Conservation (phyloP, 2,888 invertebrate species). For the Limnephilus auricula region DNA sequence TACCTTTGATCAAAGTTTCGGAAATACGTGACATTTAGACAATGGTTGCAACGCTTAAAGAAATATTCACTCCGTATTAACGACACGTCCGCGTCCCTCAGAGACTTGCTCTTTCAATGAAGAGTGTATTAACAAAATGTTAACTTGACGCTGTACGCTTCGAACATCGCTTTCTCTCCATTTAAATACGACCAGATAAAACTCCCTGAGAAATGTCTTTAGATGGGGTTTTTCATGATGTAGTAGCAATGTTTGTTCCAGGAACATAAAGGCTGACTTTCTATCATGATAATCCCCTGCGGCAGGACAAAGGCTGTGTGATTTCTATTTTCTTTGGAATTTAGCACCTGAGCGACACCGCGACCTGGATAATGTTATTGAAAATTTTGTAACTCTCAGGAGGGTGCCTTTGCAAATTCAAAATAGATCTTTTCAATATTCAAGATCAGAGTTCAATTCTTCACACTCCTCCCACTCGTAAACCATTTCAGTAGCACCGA, state of each 20-base stretch:
- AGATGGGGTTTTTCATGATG: neutral
- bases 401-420: neutral
- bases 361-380: neutral
- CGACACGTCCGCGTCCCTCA: neutral
- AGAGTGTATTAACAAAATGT: too few species aligned
- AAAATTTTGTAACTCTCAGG: neutral
- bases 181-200: neutral
- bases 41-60: neutral
- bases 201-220: neutral
- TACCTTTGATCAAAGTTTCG: too few species aligned
- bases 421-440: neutral
- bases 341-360: neutral
- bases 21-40: too few species aligned
- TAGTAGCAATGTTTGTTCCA: neutral
- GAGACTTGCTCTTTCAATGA: neutral
- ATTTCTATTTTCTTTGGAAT: neutral
- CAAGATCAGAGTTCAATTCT: neutral
- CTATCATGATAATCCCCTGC: neutral
- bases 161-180: neutral
- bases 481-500: neutral
- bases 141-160: too few species aligned
- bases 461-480: neutral
- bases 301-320: neutral
- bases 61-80: neutral
- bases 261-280: neutral